Base-by-base conservation (phyloP, 2,888 invertebrate genomes). In the Eremobia ochroleuca region DNA sequence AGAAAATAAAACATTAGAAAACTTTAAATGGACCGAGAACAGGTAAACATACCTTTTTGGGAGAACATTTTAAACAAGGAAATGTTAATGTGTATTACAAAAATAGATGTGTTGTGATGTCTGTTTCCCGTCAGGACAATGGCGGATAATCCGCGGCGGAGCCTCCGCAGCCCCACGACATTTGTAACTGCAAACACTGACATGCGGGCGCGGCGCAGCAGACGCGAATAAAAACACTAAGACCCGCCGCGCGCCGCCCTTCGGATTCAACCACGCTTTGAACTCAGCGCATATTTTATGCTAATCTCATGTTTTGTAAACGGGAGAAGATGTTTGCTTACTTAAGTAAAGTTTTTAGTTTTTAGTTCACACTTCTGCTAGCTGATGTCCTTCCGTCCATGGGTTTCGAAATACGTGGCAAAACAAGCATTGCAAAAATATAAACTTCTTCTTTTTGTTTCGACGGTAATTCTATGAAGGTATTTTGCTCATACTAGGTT, bases 181-280 rank as follows among this genome's bases (percentile, higher is more conserved):
- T 88, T 89, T 88, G 90, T 91, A 89, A 86, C 90, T 90, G 90
- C 92, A 94, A 94, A 94, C 92, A 93, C 81, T 71, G 88, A 81
- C 91, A 94, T 94, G 94, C 94, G 94, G 94, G 94, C 79, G 68
- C 40, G 55, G 69, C 74, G n/a, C 34, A 49, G 52, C 78, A 81
- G 83, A 85, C 83, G 81, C 73, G 78, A 82, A 84, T 89, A 91
- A 92, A 92, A 93, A 91, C 89, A 90, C 87, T 77, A 88, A 91
- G 88, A 89, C 91, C 90, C 89, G 82, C 89, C 89, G 89, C 91
- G 90, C 89, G 82, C 89, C 89, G 89, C 79, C 83, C 79, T 73
- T 83, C 70, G 77, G 31, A 76, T 64, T 69, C 59, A 49, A 59
- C 34, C 15, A 58, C 34, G 40, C 80, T 86, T 85, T 82, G 67